Conservation (phyloP, 2,888 invertebrate species). For the Mantis religiosa region DNA sequence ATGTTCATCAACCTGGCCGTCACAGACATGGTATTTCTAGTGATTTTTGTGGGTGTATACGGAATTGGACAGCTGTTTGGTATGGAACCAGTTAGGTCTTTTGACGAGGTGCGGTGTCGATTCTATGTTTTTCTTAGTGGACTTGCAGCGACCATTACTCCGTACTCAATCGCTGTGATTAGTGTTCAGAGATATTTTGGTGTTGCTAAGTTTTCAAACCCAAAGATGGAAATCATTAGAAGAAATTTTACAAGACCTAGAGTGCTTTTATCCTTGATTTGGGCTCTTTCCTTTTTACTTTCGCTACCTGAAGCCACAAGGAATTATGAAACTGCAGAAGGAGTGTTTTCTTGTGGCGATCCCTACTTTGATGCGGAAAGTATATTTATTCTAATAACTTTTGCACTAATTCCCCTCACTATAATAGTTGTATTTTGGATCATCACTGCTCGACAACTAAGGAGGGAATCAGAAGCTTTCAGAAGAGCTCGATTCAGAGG, state of each 20-base stretch:
- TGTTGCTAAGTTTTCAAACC: neutral
- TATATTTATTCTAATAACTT: neutral
- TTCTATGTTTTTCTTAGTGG: neutral
- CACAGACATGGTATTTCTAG: neutral
- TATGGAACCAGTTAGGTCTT: neutral
- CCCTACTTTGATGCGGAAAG: neutral
- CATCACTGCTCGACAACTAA: neutral
- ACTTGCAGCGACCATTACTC: neutral
- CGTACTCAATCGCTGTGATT: neutral
- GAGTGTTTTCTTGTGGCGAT: neutral
- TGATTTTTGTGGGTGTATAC: neutral
- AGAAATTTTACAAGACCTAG: neutral
- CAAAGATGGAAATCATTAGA: neutral
- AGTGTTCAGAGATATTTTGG: neutral
- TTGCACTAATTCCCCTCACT: neutral
- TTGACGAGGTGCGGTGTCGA: neutral
- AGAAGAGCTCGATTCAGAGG: neutral
- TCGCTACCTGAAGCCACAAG: neutral
- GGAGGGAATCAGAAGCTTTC: neutral
- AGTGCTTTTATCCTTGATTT: neutral
- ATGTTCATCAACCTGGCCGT: neutral
- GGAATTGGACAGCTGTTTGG: neutral
- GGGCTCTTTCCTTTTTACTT: neutral
- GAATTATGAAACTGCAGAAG: neutral
- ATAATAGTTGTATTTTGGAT: neutral